Percentiles rank a stretch among this genome's conserved stretches.
phyloP scores from a whole-genome alignment of 2,797 vertebrate genomes.

The Vireo griseus region DNA sequence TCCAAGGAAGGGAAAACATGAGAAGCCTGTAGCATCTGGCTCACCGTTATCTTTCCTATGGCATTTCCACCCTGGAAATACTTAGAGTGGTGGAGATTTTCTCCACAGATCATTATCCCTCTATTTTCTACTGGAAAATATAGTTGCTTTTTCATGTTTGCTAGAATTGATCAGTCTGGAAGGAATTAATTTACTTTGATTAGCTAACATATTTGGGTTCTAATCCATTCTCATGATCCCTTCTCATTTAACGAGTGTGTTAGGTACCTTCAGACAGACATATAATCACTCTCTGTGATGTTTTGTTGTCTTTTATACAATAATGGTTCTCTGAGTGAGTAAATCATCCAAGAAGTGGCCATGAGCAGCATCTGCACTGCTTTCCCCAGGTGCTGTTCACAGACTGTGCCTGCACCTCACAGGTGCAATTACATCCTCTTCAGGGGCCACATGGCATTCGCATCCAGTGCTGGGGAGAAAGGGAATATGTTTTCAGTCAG shows the following conservation, averaged over 20 bases:
- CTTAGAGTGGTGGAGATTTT: background rate
- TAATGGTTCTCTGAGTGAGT: background rate
- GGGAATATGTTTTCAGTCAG: background rate
- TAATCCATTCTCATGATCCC: background rate
- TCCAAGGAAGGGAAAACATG: background rate
- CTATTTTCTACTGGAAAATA: background rate
- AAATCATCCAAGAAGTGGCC: background rate
- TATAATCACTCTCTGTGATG: background rate
- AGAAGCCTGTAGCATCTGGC: background rate
- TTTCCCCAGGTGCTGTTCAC: background rate
- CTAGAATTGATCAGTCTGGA: conserved; percentile 23
- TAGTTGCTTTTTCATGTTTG: background rate
- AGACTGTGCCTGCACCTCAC: background rate
- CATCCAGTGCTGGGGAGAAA: background rate
- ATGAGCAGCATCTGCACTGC: background rate
- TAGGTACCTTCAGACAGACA: background rate
- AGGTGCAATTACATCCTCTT: background rate
- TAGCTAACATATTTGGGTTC: background rate
- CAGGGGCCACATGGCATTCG: background rate
- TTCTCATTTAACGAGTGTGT: background rate
- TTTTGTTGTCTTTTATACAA: background rate
- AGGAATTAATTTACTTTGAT: conserved; percentile 29
- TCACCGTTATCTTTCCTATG: background rate
- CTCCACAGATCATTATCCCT: background rate
- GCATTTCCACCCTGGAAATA: background rate